These are phyloP conservation scores for Kryptopterus vitreolus DNA, from an alignment of 2,797 vertebrate genomes.

Conservation along the genomic window DNA sequence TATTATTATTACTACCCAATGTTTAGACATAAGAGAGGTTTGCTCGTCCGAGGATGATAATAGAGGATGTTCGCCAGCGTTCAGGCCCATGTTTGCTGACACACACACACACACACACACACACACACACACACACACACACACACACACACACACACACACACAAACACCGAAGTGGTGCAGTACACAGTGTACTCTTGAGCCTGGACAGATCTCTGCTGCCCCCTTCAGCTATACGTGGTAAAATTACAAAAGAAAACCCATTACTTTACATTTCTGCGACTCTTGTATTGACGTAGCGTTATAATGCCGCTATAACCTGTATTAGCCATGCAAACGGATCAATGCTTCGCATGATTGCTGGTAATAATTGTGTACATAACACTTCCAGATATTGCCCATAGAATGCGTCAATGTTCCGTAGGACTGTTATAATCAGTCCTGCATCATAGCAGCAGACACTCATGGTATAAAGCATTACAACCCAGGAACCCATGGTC, in stretches of 20 bases:
- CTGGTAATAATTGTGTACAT: background rate
- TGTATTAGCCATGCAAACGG: background rate
- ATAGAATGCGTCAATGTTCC: background rate
- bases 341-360: background rate
- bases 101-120: background rate
- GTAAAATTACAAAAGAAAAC: background rate
- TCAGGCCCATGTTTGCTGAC: slow-evolving; percentile 35
- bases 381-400: no score
- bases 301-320: background rate
- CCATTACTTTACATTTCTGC: background rate
- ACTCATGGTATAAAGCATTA: background rate
- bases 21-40: slow-evolving; percentile 34
- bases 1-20: background rate
- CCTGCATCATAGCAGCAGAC: no score
- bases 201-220: slow-evolving; percentile 71
- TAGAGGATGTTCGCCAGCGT: slow-evolving; percentile 42
- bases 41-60: slow-evolving; percentile 29
- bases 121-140: background rate
- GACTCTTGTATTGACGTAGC: background rate
- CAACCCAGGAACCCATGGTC: no score
- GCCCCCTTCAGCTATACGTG: slow-evolving; percentile 67
- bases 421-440: background rate
- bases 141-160: slow-evolving; percentile 10
- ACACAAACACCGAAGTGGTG: background rate
- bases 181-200: slow-evolving; percentile 32